Percentiles rank a stretch among this genome's conserved stretches.
Conservation (phyloP, 2,888 invertebrate species). For the Merodon equestris region DNA sequence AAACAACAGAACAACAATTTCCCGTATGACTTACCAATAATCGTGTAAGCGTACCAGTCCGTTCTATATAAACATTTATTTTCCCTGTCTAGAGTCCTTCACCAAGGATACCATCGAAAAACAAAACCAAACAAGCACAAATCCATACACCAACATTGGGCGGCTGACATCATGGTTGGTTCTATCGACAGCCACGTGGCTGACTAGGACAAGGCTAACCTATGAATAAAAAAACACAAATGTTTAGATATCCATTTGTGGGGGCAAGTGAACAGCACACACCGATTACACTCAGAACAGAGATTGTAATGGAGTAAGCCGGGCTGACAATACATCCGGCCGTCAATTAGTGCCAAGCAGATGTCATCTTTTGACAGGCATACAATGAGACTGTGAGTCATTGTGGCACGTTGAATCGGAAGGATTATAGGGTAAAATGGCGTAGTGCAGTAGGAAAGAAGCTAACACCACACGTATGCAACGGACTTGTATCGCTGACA, state of each 20-base stretch:
- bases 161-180: neutral
- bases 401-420: slow-evolving; percentile 4
- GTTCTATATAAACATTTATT: slow-evolving; percentile 27
- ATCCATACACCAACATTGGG: slow-evolving; percentile 11
- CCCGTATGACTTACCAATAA: slow-evolving; percentile 50
- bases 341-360: slow-evolving; percentile 63
- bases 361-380: slow-evolving; percentile 44
- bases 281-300: slow-evolving; percentile 24
- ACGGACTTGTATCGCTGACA: slow-evolving; percentile 59
- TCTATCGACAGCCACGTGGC: neutral
- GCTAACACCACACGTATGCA: neutral
- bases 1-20: slow-evolving; percentile 21
- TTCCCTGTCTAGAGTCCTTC: slow-evolving; percentile 50
- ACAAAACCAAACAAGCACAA: slow-evolving; percentile 26
- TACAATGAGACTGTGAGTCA: slow-evolving; percentile 48
- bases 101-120: slow-evolving; percentile 50
- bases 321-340: slow-evolving; percentile 54
- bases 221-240: slow-evolving; percentile 23
- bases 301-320: slow-evolving; percentile 60
- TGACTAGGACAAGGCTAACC: too few relatives aligned
- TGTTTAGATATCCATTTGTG: slow-evolving; percentile 45
- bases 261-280: neutral
- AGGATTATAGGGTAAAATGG: slow-evolving; percentile 47
- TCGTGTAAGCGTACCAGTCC: slow-evolving; percentile 33
- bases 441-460: slow-evolving; percentile 32